A percentile compares a stretch with the other conserved stretches of the same genome.
phyloP scores from a whole-genome alignment of 2,888 invertebrate species.

The Eupeodes latifasciatus region DNA sequence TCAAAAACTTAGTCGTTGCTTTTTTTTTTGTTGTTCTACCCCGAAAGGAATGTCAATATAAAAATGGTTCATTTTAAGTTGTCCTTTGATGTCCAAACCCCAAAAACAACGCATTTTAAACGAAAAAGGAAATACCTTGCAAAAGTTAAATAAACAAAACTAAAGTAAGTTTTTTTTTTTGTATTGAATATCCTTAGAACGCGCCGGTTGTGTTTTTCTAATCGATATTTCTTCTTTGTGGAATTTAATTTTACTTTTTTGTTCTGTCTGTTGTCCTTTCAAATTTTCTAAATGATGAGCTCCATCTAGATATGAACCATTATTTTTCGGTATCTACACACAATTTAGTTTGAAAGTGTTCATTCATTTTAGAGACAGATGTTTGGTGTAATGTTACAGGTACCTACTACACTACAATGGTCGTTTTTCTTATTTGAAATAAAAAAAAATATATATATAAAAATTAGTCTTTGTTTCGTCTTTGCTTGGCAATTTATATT shows the following conservation, averaged over 20 bases:
- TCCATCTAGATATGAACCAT: background rate
- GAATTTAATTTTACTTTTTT: background rate
- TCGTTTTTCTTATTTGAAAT: constrained; percentile 26
- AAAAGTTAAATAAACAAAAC: background rate
- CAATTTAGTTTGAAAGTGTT: constrained; percentile 43
- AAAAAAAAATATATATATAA: constrained; percentile 2
- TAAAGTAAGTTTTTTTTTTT: background rate
- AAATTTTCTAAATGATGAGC: constrained; percentile 1
- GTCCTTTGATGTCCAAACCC: background rate
- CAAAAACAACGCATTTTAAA: background rate
- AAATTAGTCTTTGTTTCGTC: constrained; percentile 31
- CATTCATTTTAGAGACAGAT: constrained; percentile 66
- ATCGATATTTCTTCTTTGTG: constrained; percentile 24
- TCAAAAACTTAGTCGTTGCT: background rate
- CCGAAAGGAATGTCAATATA: background rate
- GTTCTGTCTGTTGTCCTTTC: background rate
- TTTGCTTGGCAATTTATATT: constrained; percentile 24
- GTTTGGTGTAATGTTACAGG: constrained; percentile 72
- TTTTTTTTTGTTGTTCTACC: background rate
- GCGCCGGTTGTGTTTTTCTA: background rate
- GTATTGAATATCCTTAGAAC: background rate
- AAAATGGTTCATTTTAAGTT: background rate
- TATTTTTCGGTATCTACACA: constrained; percentile 8
- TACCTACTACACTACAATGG: constrained; percentile 18
- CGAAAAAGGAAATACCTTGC: background rate